phyloP scores from a whole-genome alignment of 2,888 invertebrate genomes.

The Sinelater perroti region DNA sequence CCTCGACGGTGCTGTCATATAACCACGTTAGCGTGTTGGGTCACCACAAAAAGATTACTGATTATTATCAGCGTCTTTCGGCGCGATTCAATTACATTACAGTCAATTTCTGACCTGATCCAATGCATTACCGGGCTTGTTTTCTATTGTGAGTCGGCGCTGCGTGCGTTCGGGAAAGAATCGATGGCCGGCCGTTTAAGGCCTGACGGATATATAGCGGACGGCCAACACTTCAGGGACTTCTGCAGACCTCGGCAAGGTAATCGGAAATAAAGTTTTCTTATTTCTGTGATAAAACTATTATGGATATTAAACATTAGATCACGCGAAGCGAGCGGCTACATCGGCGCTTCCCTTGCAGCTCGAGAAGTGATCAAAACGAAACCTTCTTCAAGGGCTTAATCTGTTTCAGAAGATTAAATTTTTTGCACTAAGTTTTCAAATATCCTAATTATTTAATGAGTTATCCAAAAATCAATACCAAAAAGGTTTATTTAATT shows the following conservation, averaged over 20 bases:
- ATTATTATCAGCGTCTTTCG: conserved; percentile 29
- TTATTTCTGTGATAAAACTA: conserved; percentile 1
- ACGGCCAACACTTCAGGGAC: conserved; percentile 48
- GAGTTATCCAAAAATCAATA: no score
- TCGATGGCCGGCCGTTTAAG: conserved; percentile 50
- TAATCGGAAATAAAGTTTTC: conserved; percentile 29
- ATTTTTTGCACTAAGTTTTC: no score
- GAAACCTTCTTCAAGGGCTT: no score
- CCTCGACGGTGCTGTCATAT: no score
- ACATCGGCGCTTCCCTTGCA: no score
- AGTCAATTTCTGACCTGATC: conserved; percentile 28
- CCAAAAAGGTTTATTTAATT: no score
- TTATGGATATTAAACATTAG: no score
- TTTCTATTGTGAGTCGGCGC: conserved; percentile 32
- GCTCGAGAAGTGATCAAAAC: no score
- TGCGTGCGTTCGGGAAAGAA: conserved; percentile 38
- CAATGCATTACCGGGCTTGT: conserved; percentile 37
- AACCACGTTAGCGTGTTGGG: conserved; percentile 2
- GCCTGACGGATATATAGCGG: conserved; percentile 47
- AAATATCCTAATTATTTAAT: no score
- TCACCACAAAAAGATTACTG: conserved; percentile 26
- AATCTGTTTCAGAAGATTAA: no score
- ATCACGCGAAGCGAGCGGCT: no score
- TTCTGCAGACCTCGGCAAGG: conserved; percentile 35
- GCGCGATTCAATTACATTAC: conserved; percentile 37